A percentile compares a stretch with the other conserved stretches of the same genome.
Evolutionary conservation across 2,113 vertebrate species (phyloP).

Genomic region (Semicossyphus pulcher): DNA sequence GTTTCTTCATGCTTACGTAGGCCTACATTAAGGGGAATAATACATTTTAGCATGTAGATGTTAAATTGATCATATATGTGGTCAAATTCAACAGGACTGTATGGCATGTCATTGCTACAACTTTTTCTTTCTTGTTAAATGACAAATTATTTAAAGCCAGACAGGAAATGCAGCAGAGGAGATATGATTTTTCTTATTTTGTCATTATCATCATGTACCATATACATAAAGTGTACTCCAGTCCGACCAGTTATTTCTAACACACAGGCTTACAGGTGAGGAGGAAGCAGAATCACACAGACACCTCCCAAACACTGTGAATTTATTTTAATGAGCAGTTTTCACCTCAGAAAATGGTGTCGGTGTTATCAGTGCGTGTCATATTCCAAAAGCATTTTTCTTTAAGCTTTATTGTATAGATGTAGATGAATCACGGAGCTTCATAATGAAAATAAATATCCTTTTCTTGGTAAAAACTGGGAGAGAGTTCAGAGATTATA

Average conservation of each 20-base stretch:
- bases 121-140: no score
- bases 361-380: background rate
- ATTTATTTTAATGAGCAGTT: background rate
- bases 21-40: no score
- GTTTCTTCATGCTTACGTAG: no score
- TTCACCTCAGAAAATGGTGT: background rate
- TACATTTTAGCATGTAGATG: no score
- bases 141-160: no score
- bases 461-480: background rate
- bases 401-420: background rate
- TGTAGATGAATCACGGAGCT: constrained; percentile 6
- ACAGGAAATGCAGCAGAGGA: no score
- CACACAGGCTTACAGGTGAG: background rate
- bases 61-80: no score
- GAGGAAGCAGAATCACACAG: background rate
- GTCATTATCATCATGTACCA: no score
- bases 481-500: background rate
- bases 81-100: no score
- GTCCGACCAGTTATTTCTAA: constrained; percentile 2
- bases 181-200: no score
- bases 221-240: no score
- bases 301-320: background rate
- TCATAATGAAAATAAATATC: background rate
- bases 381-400: background rate
- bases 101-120: no score